A percentile compares a stretch with the other conserved stretches of the same genome.
These are phyloP conservation scores for Epinotia demarniana DNA, from an alignment of 2,888 invertebrate species.

Conservation along the genomic window DNA sequence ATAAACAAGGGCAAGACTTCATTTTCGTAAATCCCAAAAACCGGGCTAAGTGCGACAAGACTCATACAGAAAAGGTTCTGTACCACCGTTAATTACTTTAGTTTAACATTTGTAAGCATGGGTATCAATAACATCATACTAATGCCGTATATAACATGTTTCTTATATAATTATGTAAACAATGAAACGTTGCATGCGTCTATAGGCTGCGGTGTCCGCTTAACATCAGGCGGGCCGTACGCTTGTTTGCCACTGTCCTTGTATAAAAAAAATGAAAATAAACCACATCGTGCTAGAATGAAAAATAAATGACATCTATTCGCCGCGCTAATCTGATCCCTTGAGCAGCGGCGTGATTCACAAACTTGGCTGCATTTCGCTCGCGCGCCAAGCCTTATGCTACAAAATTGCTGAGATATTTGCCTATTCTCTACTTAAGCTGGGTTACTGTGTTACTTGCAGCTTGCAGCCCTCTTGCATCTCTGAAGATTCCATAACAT, in stretches of 20 bases:
- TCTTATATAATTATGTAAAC: background rate
- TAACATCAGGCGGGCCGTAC: too few relatives aligned
- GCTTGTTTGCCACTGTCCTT: too few relatives aligned
- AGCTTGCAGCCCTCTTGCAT: conserved; percentile 37
- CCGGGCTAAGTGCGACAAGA: too few relatives aligned
- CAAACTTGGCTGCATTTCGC: conserved; percentile 14
- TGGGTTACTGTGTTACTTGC: conserved; percentile 36
- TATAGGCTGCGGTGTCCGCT: too few relatives aligned
- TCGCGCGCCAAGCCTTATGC: conserved; percentile 17
- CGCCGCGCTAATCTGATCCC: conserved; percentile 8
- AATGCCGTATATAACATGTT: background rate
- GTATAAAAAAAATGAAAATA: background rate
- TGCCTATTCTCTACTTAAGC: conserved; percentile 31
- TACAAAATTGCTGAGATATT: conserved; percentile 45
- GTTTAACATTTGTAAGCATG: too few relatives aligned
- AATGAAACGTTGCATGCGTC: too few relatives aligned
- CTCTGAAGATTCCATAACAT: conserved; percentile 49
- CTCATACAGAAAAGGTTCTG: background rate
- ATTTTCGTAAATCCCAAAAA: too few relatives aligned
- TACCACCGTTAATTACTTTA: too few relatives aligned
- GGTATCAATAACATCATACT: background rate
- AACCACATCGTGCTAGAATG: background rate
- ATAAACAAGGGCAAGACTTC: background rate
- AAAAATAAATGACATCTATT: background rate
- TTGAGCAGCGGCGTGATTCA: background rate